Evolutionary conservation across 1,140 invertebrate species (phyloP), one percentile per base, ranked within the genome.

Genomic region (Drosophila elegans): DNA sequence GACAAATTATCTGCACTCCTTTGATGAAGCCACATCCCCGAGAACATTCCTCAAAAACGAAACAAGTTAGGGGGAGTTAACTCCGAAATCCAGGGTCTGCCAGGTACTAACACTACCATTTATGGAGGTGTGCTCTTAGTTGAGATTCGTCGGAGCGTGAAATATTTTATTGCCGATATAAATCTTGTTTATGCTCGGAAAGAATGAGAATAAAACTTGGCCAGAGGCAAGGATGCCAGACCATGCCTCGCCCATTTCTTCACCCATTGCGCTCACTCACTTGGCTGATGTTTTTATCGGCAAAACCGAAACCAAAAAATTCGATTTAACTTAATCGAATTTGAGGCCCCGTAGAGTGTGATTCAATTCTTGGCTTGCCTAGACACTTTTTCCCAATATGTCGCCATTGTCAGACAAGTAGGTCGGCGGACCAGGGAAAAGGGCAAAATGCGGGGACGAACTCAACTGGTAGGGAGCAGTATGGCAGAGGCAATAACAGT

Each of bases 81-180:
- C 11, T 13, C 25, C n/a, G 45, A 25, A 55, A 12, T 69, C 34
- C 34, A 4, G 16, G 2, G 59, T 27, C 57, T 7, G 32, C 3
- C 60, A 68, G 46, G 46, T 63, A 32, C 32, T 69, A 9, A 12
- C 16, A 36, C 21, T 54, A 11, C 21, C 55, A 46, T 32, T 25
- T 48, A 25, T 44, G 51, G 29, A 76, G 78, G 66, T 81, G 64
- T 64, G 67, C 49, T 66, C 56, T 49, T 76, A 67, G 67, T 56
- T 68, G 68, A 56, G 76, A 68, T 63, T 67, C 64, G 74, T 41
- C 78, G 61, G 62, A 73, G 79, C 79, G 76, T 78, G 57, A 78
- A 82, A 78, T 74, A 82, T 82, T 82, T 82, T 83, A 82, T 82
- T 82, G 69, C 79, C 74, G 74, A 78, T 83, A 82, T 82, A 82